Base-by-base conservation (phyloP, 2,888 invertebrate species). In the Leptopilina myrica region DNA sequence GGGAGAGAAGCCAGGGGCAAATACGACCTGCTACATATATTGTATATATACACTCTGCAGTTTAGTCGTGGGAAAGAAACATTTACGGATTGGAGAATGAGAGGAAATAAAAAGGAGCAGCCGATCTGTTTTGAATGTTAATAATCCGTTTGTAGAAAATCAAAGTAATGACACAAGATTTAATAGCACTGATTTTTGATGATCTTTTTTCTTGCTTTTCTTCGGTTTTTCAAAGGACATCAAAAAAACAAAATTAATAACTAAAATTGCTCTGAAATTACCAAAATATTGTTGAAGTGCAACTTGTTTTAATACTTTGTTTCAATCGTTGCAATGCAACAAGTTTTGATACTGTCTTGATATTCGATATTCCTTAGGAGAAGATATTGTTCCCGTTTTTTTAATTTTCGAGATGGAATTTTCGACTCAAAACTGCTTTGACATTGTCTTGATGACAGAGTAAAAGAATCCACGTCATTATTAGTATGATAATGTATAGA, bases 61-160 rank as follows among this genome's bases (percentile, higher is more conserved):
- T 73, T 56, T 56, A 73, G n/a, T 73, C 73, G 73, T 73, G 73
- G 73, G 73, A 73, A 73, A 73, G 73, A 73, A 73, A 73, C 73
- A 73, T 73, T 73, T 73, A 69, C 69, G 12, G 69, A 49, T 69
- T 69, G 53, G 49, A 33, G 69, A 69, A 69, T 12, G 53, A 53
- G 9, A 14, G 20, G 20, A 20, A 20, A 20, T 20, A 49, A 12
- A 49, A 43, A 49, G 20, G 11, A 69, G 69, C 69, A 69, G 69
- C 15, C 46, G 46, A 67, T 67, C 14, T 20, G 62, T 62, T 20
- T 20, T 69, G 53, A 11, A 49, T 11, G 49, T 49, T 49, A 43
- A 43, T 33, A 33, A 43, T 43, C 43, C 43, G 8, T 43, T 33
- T 43, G 8, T 7, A 43, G 43, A 43, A 43, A 43, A 8, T 43